Base-by-base conservation (phyloP, 2,888 invertebrate species). In the Lepetodrilus schrolli region DNA sequence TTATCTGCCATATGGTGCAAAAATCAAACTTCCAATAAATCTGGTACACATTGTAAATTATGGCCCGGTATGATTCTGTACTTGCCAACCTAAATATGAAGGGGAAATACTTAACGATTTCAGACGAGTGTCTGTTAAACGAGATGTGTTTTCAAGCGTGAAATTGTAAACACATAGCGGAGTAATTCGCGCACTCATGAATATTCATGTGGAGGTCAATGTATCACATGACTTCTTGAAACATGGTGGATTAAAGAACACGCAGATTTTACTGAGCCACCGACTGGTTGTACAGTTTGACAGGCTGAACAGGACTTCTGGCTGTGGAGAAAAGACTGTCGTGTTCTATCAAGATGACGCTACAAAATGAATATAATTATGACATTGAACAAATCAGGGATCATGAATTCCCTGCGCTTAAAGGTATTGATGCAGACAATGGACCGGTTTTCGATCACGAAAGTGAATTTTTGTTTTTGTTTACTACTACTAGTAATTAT, bases 381-480 rank as follows among this genome's bases (percentile, higher is more conserved):
- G 26, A 72, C 23, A 69, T 71, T 47, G 78, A 74, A 49, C 68
- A 70, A 34, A 71, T 73, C 10, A 72, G 78, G 66, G 48, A 72
- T 36, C 30, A 48, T 26, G 80, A 81, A 58, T 83, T 82, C 76
- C 81, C 83, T 7, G 72, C 79, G 7, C 37, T 83, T 38, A 72
- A 74, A 77, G 82, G 82, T 83, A 79, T n/a, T n/a, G n/a, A n/a
- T n/a, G n/a, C n/a, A n/a, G n/a, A n/a, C n/a, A n/a, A n/a, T n/a
- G n/a, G n/a, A n/a, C n/a, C n/a, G n/a, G n/a, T n/a, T n/a, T n/a
- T n/a, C n/a, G n/a, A n/a, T n/a, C n/a, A n/a, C n/a, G n/a, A n/a
- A n/a, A n/a, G n/a, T n/a, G n/a, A n/a, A n/a, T n/a, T n/a, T n/a
- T n/a, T n/a, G n/a, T n/a, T n/a, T n/a, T n/a, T n/a, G n/a, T n/a